phyloP scores from a whole-genome alignment of 53 echinoderm and acorn worm genomes.

The Echinarachnius parma region DNA sequence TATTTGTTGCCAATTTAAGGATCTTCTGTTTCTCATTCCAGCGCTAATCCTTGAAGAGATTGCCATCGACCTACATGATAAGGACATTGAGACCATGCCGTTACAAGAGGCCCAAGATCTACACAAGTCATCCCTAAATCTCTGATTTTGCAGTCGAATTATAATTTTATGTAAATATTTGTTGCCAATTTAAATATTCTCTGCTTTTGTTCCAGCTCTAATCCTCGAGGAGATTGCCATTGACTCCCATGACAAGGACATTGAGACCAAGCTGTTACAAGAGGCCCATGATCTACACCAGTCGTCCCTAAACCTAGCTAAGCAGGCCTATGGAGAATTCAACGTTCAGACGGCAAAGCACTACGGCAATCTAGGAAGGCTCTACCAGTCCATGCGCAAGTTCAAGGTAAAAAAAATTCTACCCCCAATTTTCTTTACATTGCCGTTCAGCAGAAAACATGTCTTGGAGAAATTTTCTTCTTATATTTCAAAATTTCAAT shows the following conservation, averaged over 20 bases:
- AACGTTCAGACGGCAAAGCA: constrained; percentile 99
- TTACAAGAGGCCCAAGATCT: background rate
- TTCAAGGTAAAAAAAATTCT: constrained; percentile 15
- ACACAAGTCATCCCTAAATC: background rate
- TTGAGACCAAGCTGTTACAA: constrained; percentile 85
- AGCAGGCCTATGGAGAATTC: constrained; percentile 94
- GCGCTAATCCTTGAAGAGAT: constrained; percentile 87
- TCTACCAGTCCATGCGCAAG: constrained; percentile 86
- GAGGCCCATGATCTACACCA: constrained; percentile 96
- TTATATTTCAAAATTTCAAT: no score
- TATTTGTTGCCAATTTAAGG: no score
- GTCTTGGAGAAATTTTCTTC: no score
- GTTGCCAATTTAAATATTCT: no score
- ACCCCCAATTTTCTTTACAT: background rate
- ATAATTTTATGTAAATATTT: no score
- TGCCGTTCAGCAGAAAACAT: background rate
- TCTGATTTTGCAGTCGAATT: no score
- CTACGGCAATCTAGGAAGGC: constrained; percentile 91
- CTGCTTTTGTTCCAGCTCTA: no score
- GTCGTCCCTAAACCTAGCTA: constrained; percentile 94
- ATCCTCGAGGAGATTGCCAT: constrained; percentile 98
- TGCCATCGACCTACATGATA: constrained; percentile 84
- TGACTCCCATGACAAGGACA: constrained; percentile 85
- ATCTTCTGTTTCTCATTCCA: no score
- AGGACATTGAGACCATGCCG: constrained; percentile 14